Evolutionary conservation across 1,140 invertebrate genomes (phyloP).

Genomic region (Nixonia krombeini): DNA sequence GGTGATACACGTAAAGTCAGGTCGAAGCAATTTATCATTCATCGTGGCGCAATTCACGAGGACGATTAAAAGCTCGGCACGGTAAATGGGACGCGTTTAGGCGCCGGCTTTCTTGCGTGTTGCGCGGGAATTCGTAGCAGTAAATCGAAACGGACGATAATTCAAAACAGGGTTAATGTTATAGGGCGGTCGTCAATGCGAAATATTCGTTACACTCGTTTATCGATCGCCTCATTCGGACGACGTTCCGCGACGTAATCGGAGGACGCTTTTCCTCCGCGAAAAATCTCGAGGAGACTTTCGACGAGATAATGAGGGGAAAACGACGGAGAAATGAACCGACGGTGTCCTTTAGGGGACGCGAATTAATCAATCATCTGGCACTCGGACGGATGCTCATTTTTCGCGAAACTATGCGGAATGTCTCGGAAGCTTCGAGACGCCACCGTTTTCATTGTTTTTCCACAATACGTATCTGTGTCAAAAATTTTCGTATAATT

Average conservation of each 20-base stretch:
- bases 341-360: too few species aligned
- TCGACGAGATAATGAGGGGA: too few species aligned
- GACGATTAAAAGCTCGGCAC: background rate
- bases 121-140: background rate
- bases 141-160: background rate
- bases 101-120: background rate
- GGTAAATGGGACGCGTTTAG: background rate
- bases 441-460: constrained; percentile 32
- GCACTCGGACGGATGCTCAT: background rate
- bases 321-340: too few species aligned
- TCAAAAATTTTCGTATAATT: constrained; percentile 52
- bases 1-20: too few species aligned
- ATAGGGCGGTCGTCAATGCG: background rate
- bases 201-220: too few species aligned
- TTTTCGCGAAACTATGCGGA: background rate
- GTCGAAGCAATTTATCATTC: too few species aligned
- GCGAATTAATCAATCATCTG: too few species aligned
- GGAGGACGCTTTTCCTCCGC: background rate
- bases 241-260: too few species aligned
- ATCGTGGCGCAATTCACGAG: background rate
- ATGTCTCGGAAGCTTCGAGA: constrained; percentile 1
- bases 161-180: background rate
- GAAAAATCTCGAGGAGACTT: too few species aligned
- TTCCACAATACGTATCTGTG: constrained; percentile 40
- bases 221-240: background rate